Percentiles rank a stretch among this genome's conserved stretches.
Evolutionary conservation across 2,888 invertebrate genomes (phyloP).

Genomic region (Drosophila testacea): DNA sequence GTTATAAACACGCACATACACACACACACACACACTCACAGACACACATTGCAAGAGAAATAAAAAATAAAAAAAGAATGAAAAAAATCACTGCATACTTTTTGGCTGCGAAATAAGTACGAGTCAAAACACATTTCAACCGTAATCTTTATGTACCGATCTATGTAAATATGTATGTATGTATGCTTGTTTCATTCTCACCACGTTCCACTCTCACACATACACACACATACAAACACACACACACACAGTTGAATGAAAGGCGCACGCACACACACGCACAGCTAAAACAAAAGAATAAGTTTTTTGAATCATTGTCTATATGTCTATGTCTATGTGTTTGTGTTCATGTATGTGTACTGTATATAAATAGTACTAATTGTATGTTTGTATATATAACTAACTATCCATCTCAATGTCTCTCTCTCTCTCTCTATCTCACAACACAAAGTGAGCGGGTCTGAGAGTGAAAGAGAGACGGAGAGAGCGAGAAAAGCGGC

Average conservation of each 20-base stretch:
- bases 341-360: slow-evolving; percentile 23
- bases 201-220: slow-evolving; percentile 46
- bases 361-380: slow-evolving; percentile 36
- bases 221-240: slow-evolving; percentile 34
- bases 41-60: slow-evolving; percentile 11
- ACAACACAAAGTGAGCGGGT: not conserved
- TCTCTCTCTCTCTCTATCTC: slow-evolving; percentile 7
- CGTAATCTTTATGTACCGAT: slow-evolving; percentile 34
- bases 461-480: slow-evolving; percentile 1
- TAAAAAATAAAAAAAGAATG: slow-evolving; percentile 9
- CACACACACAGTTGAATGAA: slow-evolving; percentile 14
- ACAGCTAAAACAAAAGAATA: slow-evolving; percentile 29
- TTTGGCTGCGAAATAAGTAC: slow-evolving; percentile 19
- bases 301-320: slow-evolving; percentile 17
- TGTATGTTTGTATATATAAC: slow-evolving; percentile 24
- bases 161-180: slow-evolving; percentile 25
- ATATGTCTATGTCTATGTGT: slow-evolving; percentile 27
- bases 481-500: slow-evolving; percentile 4
- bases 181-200: slow-evolving; percentile 42
- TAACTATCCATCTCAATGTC: not conserved
- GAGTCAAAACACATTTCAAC: slow-evolving; percentile 16
- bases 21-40: slow-evolving; percentile 15
- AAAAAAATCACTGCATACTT: slow-evolving; percentile 45
- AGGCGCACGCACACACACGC: slow-evolving; percentile 36
- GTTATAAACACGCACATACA: slow-evolving; percentile 31